Percentiles rank a stretch among this genome's conserved stretches.
These are phyloP conservation scores for Linurgus olivaceus DNA, from an alignment of 2,797 vertebrate species.

Conservation along the genomic window DNA sequence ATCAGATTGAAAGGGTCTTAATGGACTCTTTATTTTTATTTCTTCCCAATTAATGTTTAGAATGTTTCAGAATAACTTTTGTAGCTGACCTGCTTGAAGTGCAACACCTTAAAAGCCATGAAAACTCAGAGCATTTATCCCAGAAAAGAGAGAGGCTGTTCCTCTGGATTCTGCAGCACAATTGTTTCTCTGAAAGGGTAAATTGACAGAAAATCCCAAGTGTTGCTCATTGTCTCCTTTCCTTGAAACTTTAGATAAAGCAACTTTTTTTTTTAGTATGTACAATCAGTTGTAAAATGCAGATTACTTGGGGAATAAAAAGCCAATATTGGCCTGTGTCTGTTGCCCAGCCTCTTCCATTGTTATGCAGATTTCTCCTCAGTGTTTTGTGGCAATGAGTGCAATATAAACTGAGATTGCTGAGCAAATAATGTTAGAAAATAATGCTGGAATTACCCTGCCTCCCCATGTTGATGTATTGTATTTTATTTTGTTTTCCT, in stretches of 20 bases:
- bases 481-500: neutral
- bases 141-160: neutral
- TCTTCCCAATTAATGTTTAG: neutral
- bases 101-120: neutral
- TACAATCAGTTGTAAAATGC: neutral
- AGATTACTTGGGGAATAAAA: neutral
- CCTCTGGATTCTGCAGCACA: neutral
- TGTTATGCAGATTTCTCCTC: neutral
- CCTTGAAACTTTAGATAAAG: neutral
- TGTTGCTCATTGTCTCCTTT: neutral
- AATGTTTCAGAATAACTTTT: neutral
- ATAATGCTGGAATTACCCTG: neutral
- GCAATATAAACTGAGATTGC: neutral
- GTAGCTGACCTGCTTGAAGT: neutral
- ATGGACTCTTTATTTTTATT: neutral
- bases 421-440: neutral
- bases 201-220: neutral
- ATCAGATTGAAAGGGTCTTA: fast-evolving
- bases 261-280: neutral
- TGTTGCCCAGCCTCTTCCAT: neutral
- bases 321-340: neutral
- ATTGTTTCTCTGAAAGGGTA: neutral
- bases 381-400: neutral
- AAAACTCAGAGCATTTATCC: neutral
- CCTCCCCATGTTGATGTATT: neutral